phyloP scores from a whole-genome alignment of 2,888 invertebrate genomes.

The Acanthococcus lagerstroemiae region DNA sequence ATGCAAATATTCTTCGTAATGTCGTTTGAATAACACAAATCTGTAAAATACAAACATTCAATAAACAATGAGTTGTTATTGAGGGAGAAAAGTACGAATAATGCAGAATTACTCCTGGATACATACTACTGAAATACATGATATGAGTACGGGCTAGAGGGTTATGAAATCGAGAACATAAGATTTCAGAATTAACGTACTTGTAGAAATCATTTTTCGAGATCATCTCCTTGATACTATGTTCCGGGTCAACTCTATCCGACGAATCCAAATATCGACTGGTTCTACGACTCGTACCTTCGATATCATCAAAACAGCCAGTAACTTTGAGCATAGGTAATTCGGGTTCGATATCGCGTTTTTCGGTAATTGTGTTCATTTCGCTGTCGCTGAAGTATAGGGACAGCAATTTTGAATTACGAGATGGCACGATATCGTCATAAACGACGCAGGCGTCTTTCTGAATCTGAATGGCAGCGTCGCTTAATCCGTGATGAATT shows the following conservation, averaged over 20 bases:
- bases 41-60: slow-evolving; percentile 43
- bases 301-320: slow-evolving; percentile 39
- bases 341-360: slow-evolving; percentile 32
- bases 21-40: slow-evolving; percentile 53
- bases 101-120: not conserved
- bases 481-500: slow-evolving; percentile 43
- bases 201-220: slow-evolving; percentile 54
- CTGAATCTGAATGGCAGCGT: slow-evolving; percentile 38
- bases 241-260: slow-evolving; percentile 52
- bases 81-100: not conserved
- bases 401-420: slow-evolving; percentile 41
- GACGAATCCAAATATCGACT: slow-evolving; percentile 40
- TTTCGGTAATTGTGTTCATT: slow-evolving; percentile 31
- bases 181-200: slow-evolving; percentile 40
- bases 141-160: no score
- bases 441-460: slow-evolving; percentile 40
- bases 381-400: slow-evolving; percentile 37
- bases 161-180: not conserved
- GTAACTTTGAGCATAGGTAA: slow-evolving; percentile 37
- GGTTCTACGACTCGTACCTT: slow-evolving; percentile 40
- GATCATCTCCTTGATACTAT: slow-evolving; percentile 53
- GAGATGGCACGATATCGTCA: slow-evolving; percentile 36
- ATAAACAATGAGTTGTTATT: not conserved
- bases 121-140: no score
- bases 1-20: slow-evolving; percentile 53